phyloP scores from a whole-genome alignment of 1,140 invertebrate species.

The Arion vulgaris region DNA sequence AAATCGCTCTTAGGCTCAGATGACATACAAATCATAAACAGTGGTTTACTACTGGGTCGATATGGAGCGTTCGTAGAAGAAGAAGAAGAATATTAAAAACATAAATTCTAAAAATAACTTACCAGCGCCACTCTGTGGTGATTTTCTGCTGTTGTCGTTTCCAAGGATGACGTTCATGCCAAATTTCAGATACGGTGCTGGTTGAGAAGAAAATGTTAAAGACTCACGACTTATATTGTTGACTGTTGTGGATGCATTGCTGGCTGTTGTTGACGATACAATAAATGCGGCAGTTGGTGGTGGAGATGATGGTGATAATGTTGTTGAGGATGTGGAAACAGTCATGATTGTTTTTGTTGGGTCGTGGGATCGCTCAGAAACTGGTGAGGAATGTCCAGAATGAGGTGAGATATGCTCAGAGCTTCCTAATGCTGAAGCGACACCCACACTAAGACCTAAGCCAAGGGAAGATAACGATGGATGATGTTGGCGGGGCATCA shows the following conservation, averaged over 20 bases:
- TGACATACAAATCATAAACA: too few relatives aligned
- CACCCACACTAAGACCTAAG: conserved; percentile 18
- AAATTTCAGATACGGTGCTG: conserved; percentile 22
- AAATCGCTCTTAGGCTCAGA: too few relatives aligned
- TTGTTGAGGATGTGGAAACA: background rate
- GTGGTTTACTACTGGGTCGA: too few relatives aligned
- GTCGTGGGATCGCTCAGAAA: conserved; percentile 10
- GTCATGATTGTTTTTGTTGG: background rate
- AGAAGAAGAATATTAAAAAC: too few relatives aligned
- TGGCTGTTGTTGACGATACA: background rate
- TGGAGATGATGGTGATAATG: background rate
- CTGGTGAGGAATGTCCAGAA: conserved; percentile 26
- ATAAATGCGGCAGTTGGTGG: background rate
- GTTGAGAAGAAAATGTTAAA: background rate
- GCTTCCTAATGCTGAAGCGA: background rate
- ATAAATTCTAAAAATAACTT: background rate
- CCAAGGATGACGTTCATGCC: conserved; percentile 36
- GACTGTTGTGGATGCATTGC: background rate
- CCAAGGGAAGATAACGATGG: conserved; percentile 12
- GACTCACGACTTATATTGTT: background rate
- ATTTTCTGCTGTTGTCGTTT: background rate
- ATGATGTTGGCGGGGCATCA: conserved; percentile 31
- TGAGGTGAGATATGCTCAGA: conserved; percentile 15
- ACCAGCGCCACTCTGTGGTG: conserved; percentile 13
- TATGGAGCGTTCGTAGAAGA: too few relatives aligned